Evolutionary conservation across 2,888 invertebrate genomes (phyloP).

Genomic region (Chaetogeoica ovagalla): DNA sequence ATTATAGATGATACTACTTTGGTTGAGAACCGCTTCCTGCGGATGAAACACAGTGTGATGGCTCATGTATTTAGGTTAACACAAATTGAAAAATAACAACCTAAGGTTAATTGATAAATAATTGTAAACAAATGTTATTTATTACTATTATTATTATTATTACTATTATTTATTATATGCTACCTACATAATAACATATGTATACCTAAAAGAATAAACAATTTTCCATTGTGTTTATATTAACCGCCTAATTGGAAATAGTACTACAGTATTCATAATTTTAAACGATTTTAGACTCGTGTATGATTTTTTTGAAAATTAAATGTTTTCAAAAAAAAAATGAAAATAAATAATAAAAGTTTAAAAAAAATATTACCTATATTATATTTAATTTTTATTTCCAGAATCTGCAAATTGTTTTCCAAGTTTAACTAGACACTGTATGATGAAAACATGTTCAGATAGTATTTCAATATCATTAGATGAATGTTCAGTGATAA

Average conservation of each 20-base stretch:
- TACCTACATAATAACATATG: constrained; percentile 32
- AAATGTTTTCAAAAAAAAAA: constrained; percentile 30
- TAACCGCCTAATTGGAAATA: constrained; percentile 41
- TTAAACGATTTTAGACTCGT: constrained; percentile 46
- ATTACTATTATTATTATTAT: constrained; percentile 46
- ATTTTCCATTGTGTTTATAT: constrained; percentile 49
- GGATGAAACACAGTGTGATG: constrained; percentile 49
- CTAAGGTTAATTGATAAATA: constrained; percentile 32
- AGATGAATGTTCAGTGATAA: constrained; percentile 28
- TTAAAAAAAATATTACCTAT: background rate
- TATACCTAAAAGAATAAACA: constrained; percentile 39
- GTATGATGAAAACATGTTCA: constrained; percentile 29
- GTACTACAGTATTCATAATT: constrained; percentile 49
- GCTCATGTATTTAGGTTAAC: constrained; percentile 49
- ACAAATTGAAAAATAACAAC: constrained; percentile 34
- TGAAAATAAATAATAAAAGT: background rate
- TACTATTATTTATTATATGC: constrained; percentile 31
- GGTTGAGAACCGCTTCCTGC: constrained; percentile 50
- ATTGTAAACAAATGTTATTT: constrained; percentile 50
- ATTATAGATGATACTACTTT: constrained; percentile 47
- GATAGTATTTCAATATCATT: constrained; percentile 18
- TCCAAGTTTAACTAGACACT: constrained; percentile 28
- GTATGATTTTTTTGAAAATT: constrained; percentile 44
- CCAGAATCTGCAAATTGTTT: constrained; percentile 41
- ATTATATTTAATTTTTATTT: constrained; percentile 36